Evolutionary conservation across 2,797 vertebrate species (phyloP).

Genomic region (Sternotherus odoratus): DNA sequence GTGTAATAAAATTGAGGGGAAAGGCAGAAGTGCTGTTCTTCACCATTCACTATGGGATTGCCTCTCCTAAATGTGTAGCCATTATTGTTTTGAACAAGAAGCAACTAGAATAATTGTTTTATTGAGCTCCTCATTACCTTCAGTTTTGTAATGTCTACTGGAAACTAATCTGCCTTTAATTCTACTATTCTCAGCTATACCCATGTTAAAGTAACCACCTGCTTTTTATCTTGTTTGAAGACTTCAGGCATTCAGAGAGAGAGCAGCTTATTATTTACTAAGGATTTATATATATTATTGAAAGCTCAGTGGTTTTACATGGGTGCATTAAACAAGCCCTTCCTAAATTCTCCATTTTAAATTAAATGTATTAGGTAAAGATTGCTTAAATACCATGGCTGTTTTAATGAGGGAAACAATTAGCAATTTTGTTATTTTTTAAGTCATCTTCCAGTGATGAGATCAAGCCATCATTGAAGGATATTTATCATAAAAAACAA

Average conservation of each 20-base stretch:
- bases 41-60: background rate
- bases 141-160: background rate
- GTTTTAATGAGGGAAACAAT: background rate
- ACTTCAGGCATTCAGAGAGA: background rate
- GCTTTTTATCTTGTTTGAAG: background rate
- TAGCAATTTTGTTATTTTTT: conserved; percentile 51
- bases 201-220: background rate
- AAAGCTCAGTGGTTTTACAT: background rate
- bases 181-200: too few species aligned
- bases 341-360: background rate
- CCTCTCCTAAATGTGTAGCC: background rate
- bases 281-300: background rate
- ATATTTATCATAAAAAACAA: conserved; percentile 91
- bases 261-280: background rate
- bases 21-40: background rate
- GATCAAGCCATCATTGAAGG: conserved; percentile 84
- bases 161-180: background rate
- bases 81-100: background rate
- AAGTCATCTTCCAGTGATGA: conserved; percentile 83
- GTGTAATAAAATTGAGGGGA: background rate
- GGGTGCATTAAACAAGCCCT: background rate
- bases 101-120: background rate
- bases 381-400: background rate
- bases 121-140: background rate
- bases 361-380: background rate